Conservation (phyloP, 2,797 vertebrate genomes). For the Myoxocephalus aenaeus region DNA sequence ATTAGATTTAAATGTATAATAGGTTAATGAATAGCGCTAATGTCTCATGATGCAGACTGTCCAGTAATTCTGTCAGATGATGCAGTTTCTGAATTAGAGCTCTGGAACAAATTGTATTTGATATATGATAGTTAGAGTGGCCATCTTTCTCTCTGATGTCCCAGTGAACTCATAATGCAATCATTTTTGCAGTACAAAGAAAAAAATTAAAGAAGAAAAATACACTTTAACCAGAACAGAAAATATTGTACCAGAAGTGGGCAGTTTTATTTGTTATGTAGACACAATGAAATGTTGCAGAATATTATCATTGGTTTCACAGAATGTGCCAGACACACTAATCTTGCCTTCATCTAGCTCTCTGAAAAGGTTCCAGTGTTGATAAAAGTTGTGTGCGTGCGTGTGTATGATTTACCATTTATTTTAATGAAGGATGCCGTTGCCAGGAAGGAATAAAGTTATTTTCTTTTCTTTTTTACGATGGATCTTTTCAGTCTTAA, state of each 20-base stretch:
- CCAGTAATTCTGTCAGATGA: conserved; percentile 14
- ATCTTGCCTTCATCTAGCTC: conserved; percentile 2
- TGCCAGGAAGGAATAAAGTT: conserved; percentile 49
- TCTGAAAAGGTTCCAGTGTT: conserved; percentile 28
- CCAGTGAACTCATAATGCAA: conserved; percentile 13
- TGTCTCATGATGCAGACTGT: conserved; percentile 13
- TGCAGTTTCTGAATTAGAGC: conserved; percentile 32
- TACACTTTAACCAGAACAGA: not conserved
- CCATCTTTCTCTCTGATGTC: conserved; percentile 17
- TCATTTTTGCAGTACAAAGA: not conserved
- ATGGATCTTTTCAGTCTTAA: conserved; percentile 47
- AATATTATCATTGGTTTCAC: conserved; percentile 20
- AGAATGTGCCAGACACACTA: conserved; percentile 34
- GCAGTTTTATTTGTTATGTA: conserved; percentile 36
- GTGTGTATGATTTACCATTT: conserved; percentile 48
- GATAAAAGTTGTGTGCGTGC: conserved; percentile 7
- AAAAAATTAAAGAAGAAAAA: not conserved
- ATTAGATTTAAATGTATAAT: conserved; percentile 11
- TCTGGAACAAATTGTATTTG: conserved; percentile 27
- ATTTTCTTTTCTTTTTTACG: not conserved
- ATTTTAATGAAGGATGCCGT: conserved; percentile 43
- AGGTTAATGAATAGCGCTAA: conserved; percentile 31
- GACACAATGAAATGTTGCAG: conserved; percentile 8
- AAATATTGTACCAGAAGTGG: conserved; percentile 38
- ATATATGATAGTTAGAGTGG: conserved; percentile 8